A percentile compares a stretch with the other conserved stretches of the same genome.
Evolutionary conservation across 2,113 vertebrate species (phyloP).

Genomic region (Riparia riparia): DNA sequence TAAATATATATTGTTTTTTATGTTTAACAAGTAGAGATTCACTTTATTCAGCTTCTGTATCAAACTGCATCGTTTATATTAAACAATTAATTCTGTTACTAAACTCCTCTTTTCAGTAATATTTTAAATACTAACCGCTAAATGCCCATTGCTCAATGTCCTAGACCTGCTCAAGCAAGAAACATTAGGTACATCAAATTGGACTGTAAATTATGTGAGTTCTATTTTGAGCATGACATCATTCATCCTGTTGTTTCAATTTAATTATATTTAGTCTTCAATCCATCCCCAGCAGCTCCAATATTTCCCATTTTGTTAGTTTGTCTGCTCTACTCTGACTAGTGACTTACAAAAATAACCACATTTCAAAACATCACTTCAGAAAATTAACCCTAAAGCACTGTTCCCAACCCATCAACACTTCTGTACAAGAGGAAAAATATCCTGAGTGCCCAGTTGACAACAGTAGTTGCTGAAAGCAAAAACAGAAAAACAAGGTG

Average conservation of each 20-base stretch:
- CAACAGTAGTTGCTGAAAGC: constrained; percentile 5
- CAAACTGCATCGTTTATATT: neutral
- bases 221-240: constrained; percentile 26
- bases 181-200: neutral
- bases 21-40: neutral
- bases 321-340: neutral
- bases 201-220: neutral
- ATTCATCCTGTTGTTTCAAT: constrained; percentile 50
- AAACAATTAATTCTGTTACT: neutral
- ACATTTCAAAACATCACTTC: constrained; percentile 22
- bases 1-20: neutral
- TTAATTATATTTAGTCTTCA: constrained; percentile 50
- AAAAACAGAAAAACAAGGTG: neutral
- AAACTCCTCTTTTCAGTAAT: neutral
- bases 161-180: neutral
- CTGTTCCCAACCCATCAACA: constrained; percentile 15
- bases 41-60: neutral
- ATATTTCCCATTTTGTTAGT: constrained; percentile 46
- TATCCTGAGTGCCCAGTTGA: neutral
- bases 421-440: neutral
- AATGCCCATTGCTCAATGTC: neutral
- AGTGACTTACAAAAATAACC: constrained; percentile 42
- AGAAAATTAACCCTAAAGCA: constrained; percentile 21
- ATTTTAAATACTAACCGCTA: neutral
- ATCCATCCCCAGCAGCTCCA: constrained; percentile 1